These are phyloP conservation scores for Aricia agestis DNA, from an alignment of 1,140 invertebrate genomes.

Conservation along the genomic window DNA sequence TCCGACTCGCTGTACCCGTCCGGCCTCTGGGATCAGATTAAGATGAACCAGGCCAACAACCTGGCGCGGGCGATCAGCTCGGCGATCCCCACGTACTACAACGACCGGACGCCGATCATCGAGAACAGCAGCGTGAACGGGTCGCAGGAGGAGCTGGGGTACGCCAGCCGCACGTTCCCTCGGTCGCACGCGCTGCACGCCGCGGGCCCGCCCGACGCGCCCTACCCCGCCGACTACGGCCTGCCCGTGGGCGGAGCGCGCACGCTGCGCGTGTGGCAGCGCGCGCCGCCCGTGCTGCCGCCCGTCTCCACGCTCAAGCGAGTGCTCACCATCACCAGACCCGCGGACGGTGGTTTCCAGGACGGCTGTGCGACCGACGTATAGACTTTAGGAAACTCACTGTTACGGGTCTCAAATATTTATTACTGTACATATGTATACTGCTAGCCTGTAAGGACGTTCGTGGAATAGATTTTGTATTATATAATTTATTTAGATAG, in stretches of 20 bases:
- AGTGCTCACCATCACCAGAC: slow-evolving; percentile 85
- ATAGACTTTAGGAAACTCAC: slow-evolving; percentile 64
- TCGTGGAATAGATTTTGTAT: slow-evolving; percentile 71
- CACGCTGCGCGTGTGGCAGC: slow-evolving; percentile 89
- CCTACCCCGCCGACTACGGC: slow-evolving; percentile 87
- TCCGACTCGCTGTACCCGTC: slow-evolving; percentile 84
- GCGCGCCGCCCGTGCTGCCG: slow-evolving; percentile 87
- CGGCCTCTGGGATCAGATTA: slow-evolving; percentile 80
- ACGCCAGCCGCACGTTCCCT: slow-evolving; percentile 77
- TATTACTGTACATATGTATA: slow-evolving; percentile 64
- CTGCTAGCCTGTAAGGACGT: slow-evolving; percentile 49
- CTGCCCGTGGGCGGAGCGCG: slow-evolving; percentile 84
- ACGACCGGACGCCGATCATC: slow-evolving; percentile 86
- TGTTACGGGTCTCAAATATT: slow-evolving; percentile 36
- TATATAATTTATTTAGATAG: slow-evolving; percentile 71
- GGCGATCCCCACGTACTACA: slow-evolving; percentile 78
- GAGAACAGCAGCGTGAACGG: slow-evolving; percentile 78
- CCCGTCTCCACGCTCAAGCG: slow-evolving; percentile 88
- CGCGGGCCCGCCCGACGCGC: slow-evolving; percentile 47
- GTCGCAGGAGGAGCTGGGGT: slow-evolving; percentile 75
- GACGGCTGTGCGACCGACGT: slow-evolving; percentile 95
- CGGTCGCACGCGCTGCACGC: slow-evolving; percentile 57
- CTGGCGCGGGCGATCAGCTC: slow-evolving; percentile 75
- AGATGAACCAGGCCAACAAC: slow-evolving; percentile 68
- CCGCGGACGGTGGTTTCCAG: slow-evolving; percentile 93